Evolutionary conservation across 2,797 vertebrate genomes (phyloP).

Genomic region (Oceanodroma leucorhoa): DNA sequence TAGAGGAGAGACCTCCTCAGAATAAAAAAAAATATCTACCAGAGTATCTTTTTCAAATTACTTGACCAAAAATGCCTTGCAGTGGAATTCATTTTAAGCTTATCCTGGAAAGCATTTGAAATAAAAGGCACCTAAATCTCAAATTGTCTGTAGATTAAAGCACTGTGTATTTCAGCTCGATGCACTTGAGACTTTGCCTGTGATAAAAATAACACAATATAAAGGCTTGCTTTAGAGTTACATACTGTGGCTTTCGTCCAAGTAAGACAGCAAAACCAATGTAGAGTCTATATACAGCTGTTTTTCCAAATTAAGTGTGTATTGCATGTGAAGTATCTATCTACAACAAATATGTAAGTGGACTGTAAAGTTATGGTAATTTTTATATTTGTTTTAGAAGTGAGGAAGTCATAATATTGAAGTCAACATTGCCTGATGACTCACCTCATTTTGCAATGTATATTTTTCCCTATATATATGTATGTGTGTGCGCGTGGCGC

Average conservation of each 20-base stretch:
- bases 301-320: neutral
- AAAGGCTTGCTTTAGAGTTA: neutral
- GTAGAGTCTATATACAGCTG: neutral
- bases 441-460: neutral
- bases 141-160: neutral
- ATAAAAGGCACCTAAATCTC: neutral
- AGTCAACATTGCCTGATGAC: neutral
- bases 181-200: neutral
- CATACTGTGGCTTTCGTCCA: neutral
- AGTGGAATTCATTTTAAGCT: neutral
- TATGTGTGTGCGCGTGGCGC: fast-evolving
- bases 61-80: neutral
- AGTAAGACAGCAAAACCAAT: neutral
- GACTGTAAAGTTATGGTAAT: neutral
- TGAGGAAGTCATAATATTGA: neutral
- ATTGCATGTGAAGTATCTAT: neutral
- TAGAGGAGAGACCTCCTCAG: neutral
- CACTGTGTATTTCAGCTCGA: neutral
- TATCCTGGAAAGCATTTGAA: neutral
- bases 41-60: neutral
- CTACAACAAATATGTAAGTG: neutral
- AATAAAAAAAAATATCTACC: fast-evolving
- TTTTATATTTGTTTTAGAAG: neutral
- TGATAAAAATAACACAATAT: neutral
- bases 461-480: neutral